Base-by-base conservation (phyloP, 2,113 vertebrate species). In the Sinocyclocheilus anshuiensis region DNA sequence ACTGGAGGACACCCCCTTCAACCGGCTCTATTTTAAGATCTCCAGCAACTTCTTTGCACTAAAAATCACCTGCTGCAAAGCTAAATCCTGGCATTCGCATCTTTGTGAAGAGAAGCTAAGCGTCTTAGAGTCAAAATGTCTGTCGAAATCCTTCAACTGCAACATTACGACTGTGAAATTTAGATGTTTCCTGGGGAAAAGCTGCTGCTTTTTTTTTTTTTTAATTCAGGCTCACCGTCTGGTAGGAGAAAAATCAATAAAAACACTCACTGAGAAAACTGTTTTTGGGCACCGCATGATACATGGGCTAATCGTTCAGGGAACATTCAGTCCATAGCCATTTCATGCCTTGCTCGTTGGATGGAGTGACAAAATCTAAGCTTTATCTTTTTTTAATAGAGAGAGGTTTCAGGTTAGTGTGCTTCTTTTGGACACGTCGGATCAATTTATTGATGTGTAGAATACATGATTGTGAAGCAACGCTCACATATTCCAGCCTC, bases 281-380 rank as follows among this genome's bases (percentile, higher is more conserved):
- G 48, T 33, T 45, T 63, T 24, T 59, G 33, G 55, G 16, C 18
- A 26, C 48, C 9, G 15, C 83, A 48, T 55, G 63, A 59, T 74
- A 57, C 67, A 74, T 36, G 6, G 67, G 2, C 24, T 15, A 59
- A 29, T 87, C 69, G 59, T 50, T 75, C 22, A 39, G 78, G 22
- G 42, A 33, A 75, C 33, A 26, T n/a, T 36, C 61, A 22, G 11
- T 65, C 20, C 7, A 59, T 18, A 72, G 59, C 29, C 75, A 39
- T 86, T 39, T 89, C 42, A 53, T 36, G 53, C 85, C 86, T 85
- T 39, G 71, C 85, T 86, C 77, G 11, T 74, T 75, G 78, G 81
- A 76, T 33, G 13, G 72, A 59, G 69, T 84, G 67, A 88, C 71
- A 84, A 81, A 59, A 80, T 87, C 67, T 84, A 65, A 81, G 65